Conservation (phyloP, 2,113 vertebrate species). For the Leucosticte australis region DNA sequence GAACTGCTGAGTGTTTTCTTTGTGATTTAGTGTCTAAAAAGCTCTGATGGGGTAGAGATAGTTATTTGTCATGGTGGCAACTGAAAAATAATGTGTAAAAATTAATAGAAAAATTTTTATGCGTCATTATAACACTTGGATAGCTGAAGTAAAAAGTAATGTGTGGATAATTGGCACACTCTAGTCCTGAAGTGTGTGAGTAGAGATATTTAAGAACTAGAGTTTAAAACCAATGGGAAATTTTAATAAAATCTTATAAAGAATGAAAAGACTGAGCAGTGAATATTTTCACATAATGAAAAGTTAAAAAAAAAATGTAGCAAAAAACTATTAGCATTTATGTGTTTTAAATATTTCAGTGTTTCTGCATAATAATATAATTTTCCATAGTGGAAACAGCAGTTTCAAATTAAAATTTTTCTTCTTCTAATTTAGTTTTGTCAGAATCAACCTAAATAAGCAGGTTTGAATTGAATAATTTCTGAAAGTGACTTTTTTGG, state of each 20-base stretch:
- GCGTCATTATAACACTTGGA: not conserved
- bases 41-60: not conserved
- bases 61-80: not conserved
- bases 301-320: not conserved
- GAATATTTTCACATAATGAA: not conserved
- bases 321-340: not conserved
- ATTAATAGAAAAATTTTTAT: not conserved
- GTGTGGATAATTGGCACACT: not conserved
- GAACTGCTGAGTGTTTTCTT: not conserved
- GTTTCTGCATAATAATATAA: not conserved
- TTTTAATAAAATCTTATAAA: not conserved
- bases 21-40: not conserved
- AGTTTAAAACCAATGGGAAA: not conserved
- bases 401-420: not conserved
- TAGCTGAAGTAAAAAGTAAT: not conserved
- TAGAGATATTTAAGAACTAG: not conserved
- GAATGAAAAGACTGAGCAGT: not conserved
- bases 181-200: not conserved
- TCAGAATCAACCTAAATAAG: not conserved
- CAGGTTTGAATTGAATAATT: not conserved
- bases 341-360: not conserved
- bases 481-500: not conserved
- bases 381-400: not conserved
- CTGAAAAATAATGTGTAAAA: not conserved
- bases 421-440: not conserved